Conservation (phyloP, 1,140 invertebrate genomes). For the Lucilia sericata region DNA sequence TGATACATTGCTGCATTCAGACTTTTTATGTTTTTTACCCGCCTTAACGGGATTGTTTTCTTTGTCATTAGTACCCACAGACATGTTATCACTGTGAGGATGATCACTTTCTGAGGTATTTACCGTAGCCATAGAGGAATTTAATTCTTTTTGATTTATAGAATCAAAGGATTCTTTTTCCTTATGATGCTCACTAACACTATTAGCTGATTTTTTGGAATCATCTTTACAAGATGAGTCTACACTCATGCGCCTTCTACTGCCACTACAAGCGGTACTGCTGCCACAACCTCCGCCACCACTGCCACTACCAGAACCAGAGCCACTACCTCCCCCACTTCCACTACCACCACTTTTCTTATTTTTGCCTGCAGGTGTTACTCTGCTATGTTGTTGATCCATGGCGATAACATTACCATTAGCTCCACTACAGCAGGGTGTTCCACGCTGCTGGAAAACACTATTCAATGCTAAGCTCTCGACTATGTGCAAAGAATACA, state of each 20-base stretch:
- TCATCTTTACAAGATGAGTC: constrained; percentile 52
- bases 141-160: constrained; percentile 50
- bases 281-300: constrained; percentile 43
- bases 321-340: constrained; percentile 40
- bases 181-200: background rate
- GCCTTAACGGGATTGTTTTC: constrained; percentile 55
- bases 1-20: background rate
- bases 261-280: constrained; percentile 41
- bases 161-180: constrained; percentile 23
- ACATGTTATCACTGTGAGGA: constrained; percentile 58
- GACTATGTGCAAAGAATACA: constrained; percentile 95
- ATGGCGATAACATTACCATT: constrained; percentile 55
- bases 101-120: constrained; percentile 68
- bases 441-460: constrained; percentile 46
- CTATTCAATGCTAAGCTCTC: constrained; percentile 72
- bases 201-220: constrained; percentile 43
- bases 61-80: constrained; percentile 59
- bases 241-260: constrained; percentile 9
- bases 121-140: constrained; percentile 43
- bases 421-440: constrained; percentile 46
- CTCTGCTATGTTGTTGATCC: constrained; percentile 53
- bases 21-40: constrained; percentile 19
- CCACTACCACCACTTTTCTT: constrained; percentile 45
- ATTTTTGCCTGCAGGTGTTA: constrained; percentile 48
- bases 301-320: constrained; percentile 36